Base-by-base conservation (phyloP, 2,113 vertebrate genomes). In the Zosterops lateralis region DNA sequence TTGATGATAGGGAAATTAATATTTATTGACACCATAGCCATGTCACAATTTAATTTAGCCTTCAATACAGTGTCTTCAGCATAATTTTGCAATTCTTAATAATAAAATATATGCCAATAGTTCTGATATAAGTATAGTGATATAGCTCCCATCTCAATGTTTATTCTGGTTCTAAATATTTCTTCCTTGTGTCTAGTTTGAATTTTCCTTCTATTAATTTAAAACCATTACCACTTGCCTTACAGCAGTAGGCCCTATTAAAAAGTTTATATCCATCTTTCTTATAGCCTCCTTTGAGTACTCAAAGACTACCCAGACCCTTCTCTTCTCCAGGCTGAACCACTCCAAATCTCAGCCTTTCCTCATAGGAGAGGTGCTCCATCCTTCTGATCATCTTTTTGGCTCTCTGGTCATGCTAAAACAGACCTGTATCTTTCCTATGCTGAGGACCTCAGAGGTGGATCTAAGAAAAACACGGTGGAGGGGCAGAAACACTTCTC, bases 241-340 rank as follows among this genome's bases (percentile, higher is more conserved):
- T 48, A 15, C 9, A 7, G 0, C 15, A 24, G 28, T 17, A 58
- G 12, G 2, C 1, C 7, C 9, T 47, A 1, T 10, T 64, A 22
- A 73, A 40, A 61, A 8, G 4, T 66, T 54, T 47, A 14, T 60
- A 16, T 28, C n/a, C 14, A 60, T 34, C 11, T 36, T 68, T 68
- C 40, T 40, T 18, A 40, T 2, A 51, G 11, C 0, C 6, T 7
- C 3, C 5, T 42, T 70, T 50, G 79, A 22, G 8, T 29, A 60
- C 2, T 32, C 24, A 31, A 72, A 84, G 13, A 4, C 4, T 1
- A 1, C 14, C 7, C 1, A 1, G 20, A 80, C 5, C 6, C 7
- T 61, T 79, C 21, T 79, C 12, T 88, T 61, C 19, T 60, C 20
- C 42, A 67, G 4, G 10, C 17, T 84, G 6, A 75, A 44, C 9